Conservation (phyloP, 1,140 invertebrate genomes). For the Drosophila ambigua region DNA sequence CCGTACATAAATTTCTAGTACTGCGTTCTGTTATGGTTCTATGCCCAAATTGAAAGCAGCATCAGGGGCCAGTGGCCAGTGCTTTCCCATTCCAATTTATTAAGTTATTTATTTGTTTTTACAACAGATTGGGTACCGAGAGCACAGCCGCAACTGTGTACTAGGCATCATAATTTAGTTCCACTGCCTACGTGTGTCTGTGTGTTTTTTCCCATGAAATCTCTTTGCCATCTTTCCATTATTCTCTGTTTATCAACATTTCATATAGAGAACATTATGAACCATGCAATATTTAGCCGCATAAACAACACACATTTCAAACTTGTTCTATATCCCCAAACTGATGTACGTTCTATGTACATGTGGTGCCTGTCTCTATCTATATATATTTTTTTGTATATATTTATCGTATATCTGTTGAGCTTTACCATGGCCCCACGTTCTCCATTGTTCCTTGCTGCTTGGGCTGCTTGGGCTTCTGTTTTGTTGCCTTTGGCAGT, state of each 20-base stretch:
- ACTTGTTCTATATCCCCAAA: slow-evolving; percentile 57
- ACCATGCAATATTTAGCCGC: slow-evolving; percentile 69
- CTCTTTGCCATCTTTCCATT: slow-evolving; percentile 12
- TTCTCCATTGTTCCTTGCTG: slow-evolving; percentile 1
- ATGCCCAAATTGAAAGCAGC: slow-evolving; percentile 68
- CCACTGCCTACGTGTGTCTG: background rate
- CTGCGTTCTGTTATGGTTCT: slow-evolving; percentile 50
- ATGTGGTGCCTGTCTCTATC: slow-evolving; percentile 19
- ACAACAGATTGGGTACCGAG: slow-evolving; percentile 15
- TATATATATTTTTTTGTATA: slow-evolving; percentile 13
- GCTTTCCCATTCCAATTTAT: slow-evolving; percentile 37
- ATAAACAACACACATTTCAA: slow-evolving; percentile 75
- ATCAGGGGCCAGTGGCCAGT: slow-evolving; percentile 1
- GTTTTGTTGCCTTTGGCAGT: slow-evolving; percentile 50
- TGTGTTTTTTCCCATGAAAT: slow-evolving; percentile 45
- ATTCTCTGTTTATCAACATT: slow-evolving; percentile 68
- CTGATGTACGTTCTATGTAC: slow-evolving; percentile 19
- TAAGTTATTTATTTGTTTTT: slow-evolving; percentile 48
- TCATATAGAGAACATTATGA: slow-evolving; percentile 37
- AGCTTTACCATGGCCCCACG: slow-evolving; percentile 29
- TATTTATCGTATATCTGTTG: slow-evolving; percentile 25
- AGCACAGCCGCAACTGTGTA: slow-evolving; percentile 27
- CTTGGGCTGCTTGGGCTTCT: slow-evolving; percentile 16
- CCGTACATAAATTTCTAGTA: slow-evolving; percentile 35
- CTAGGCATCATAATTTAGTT: slow-evolving; percentile 32